Evolutionary conservation across 2,888 invertebrate genomes (phyloP).

Genomic region (Chymomyza amoena): DNA sequence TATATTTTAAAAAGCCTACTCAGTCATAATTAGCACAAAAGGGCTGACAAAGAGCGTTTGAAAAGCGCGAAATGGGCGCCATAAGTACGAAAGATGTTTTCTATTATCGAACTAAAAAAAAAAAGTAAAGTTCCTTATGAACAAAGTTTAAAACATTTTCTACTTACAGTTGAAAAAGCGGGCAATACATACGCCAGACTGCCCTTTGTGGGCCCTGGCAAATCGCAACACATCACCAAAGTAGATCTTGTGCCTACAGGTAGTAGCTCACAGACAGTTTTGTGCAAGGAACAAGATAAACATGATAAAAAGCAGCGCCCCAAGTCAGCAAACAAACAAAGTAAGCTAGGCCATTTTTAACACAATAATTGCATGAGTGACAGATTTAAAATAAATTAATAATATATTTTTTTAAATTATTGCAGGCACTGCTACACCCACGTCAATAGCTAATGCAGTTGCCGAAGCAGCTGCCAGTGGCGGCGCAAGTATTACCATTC

Average conservation of each 20-base stretch:
- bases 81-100: neutral
- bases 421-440: slow-evolving; percentile 58
- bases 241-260: slow-evolving; percentile 14
- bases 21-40: neutral
- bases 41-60: neutral
- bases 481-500: slow-evolving; percentile 33
- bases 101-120: no score
- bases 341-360: slow-evolving; percentile 25
- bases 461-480: slow-evolving; percentile 52
- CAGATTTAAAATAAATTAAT: neutral
- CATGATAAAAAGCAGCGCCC: slow-evolving; percentile 47
- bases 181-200: neutral
- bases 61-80: neutral
- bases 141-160: neutral
- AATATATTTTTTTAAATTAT: slow-evolving; percentile 1
- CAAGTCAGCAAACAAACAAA: slow-evolving; percentile 64
- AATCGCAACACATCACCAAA: slow-evolving; percentile 10
- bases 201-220: slow-evolving; percentile 3
- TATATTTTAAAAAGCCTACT: neutral
- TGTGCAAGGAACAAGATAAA: slow-evolving; percentile 44
- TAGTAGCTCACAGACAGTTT: slow-evolving; percentile 30
- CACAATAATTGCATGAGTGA: neutral
- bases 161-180: neutral
- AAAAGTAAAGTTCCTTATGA: neutral
- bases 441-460: slow-evolving; percentile 60